phyloP scores from a whole-genome alignment of 2,888 invertebrate species.

The Brachynemurus nebulosus region DNA sequence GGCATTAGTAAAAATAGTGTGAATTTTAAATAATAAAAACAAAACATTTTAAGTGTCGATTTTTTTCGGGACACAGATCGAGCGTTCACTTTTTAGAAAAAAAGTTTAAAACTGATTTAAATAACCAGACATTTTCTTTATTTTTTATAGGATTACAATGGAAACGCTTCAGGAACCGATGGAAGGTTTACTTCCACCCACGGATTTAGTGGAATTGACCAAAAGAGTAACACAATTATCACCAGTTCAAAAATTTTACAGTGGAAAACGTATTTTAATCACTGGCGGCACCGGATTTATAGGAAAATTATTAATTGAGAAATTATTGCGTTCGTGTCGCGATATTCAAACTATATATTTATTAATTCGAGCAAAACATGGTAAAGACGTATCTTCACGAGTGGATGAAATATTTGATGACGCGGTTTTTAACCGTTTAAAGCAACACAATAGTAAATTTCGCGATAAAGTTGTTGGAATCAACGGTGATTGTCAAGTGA shows the following conservation, averaged over 20 bases:
- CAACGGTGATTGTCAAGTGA: conserved; percentile 49
- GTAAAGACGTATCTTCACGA: conserved; percentile 46
- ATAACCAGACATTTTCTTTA: too few species aligned
- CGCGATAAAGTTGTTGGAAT: conserved; percentile 54
- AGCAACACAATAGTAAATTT: conserved; percentile 39
- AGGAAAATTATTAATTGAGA: conserved; percentile 42
- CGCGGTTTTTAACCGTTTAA: conserved; percentile 41
- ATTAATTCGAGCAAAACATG: conserved; percentile 43
- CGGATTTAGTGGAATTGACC: background rate
- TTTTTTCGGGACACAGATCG: too few species aligned
- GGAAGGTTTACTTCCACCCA: background rate
- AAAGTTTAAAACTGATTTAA: too few species aligned
- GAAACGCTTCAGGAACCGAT: too few species aligned
- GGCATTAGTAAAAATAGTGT: too few species aligned
- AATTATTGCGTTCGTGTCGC: conserved; percentile 42
- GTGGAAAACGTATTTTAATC: conserved; percentile 27
- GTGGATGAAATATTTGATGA: conserved; percentile 56
- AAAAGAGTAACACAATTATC: conserved; percentile 14
- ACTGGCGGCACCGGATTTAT: conserved; percentile 40
- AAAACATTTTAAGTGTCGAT: too few species aligned
- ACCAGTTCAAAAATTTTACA: conserved; percentile 29
- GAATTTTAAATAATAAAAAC: too few species aligned
- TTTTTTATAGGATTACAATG: too few species aligned
- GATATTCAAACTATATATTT: conserved; percentile 39
- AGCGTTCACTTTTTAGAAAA: too few species aligned